Evolutionary conservation across 2,888 invertebrate species (phyloP), one percentile per base, ranked within the genome.

Genomic region (Beris morrisii): DNA sequence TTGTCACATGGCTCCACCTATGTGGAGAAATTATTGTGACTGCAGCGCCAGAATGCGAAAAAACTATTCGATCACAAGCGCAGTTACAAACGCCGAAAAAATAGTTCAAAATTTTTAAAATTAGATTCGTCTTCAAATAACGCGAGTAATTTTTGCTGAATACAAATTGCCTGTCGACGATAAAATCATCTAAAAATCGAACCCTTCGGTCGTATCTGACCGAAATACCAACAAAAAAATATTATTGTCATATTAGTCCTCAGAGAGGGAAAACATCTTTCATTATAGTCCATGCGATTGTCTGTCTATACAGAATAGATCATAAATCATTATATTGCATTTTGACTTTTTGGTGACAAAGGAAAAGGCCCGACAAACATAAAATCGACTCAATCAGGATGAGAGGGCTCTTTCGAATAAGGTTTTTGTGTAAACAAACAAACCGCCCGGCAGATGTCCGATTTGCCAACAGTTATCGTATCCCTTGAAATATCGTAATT

Each of bases 291-390:
- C 38, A 38, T 9, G 38, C 38, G 38, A 38, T 38, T 7, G 38
- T 38, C 7, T 38, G 38, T 38, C 38, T 38, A 7, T 5, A 44
- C 57, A 38, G 22, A n/a, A 11, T 11, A 22, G n/a, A 57, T 56
- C 50, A 50, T 68, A 66, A 68, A 68, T 68, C 68, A 68, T 68
- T 68, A 68, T 59, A 64, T 66, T 66, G 68, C 68, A 66, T 66
- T 68, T 68, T 68, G 66, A 66, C 66, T 66, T 54, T 66, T 56
- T 56, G 22, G 32, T 30, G 31, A 66, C 59, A 57, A 55, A 45
- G 58, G 58, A 31, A 66, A 13, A 43, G 53, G 65, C 58, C 64
- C 45, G 46, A 64, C 64, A 64, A 22, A 55, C 53, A 46, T 31
- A 53, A 50, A 30, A 30, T 50, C 44, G 38, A 57, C 38, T 48